These are phyloP conservation scores for Augochlora pura DNA, from an alignment of 1,140 invertebrate species.

Conservation along the genomic window DNA sequence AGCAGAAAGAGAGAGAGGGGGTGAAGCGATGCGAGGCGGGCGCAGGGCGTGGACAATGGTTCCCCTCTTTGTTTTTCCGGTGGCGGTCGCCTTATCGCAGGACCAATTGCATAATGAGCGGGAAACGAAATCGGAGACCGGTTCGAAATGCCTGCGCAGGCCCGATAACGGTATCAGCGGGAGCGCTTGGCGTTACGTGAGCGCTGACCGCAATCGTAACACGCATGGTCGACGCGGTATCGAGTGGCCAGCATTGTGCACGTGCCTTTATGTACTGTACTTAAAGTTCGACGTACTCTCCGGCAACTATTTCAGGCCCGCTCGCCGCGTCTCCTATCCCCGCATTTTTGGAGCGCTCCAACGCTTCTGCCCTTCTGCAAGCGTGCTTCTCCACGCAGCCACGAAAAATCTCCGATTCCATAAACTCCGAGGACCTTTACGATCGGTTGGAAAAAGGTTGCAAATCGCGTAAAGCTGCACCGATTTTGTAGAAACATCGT, in stretches of 20 bases:
- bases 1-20: not conserved
- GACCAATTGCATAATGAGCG: slow-evolving; percentile 56
- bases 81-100: slow-evolving; percentile 48
- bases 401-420: too few relatives aligned
- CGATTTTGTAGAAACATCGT: too few relatives aligned
- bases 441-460: too few relatives aligned
- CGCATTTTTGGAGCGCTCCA: slow-evolving; percentile 56
- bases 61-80: slow-evolving; percentile 6
- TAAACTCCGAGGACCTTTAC: too few relatives aligned
- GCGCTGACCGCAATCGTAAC: slow-evolving; percentile 57
- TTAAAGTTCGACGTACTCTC: slow-evolving; percentile 61
- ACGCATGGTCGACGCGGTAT: slow-evolving; percentile 51
- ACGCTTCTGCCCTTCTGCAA: not conserved
- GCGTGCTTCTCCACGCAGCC: too few relatives aligned
- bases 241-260: slow-evolving; percentile 56
- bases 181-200: slow-evolving; percentile 55
- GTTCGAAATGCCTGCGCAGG: slow-evolving; percentile 66
- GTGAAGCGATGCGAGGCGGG: not conserved
- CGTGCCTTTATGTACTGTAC: slow-evolving; percentile 57
- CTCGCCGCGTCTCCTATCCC: slow-evolving; percentile 32
- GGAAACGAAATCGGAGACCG: slow-evolving; percentile 67
- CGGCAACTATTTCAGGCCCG: slow-evolving; percentile 54
- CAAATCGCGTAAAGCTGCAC: too few relatives aligned
- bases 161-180: slow-evolving; percentile 74
- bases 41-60: slow-evolving; percentile 1